A percentile compares a stretch with the other conserved stretches of the same genome.
Conservation (phyloP, 2,797 vertebrate species). For the Sebastes vulpes region DNA sequence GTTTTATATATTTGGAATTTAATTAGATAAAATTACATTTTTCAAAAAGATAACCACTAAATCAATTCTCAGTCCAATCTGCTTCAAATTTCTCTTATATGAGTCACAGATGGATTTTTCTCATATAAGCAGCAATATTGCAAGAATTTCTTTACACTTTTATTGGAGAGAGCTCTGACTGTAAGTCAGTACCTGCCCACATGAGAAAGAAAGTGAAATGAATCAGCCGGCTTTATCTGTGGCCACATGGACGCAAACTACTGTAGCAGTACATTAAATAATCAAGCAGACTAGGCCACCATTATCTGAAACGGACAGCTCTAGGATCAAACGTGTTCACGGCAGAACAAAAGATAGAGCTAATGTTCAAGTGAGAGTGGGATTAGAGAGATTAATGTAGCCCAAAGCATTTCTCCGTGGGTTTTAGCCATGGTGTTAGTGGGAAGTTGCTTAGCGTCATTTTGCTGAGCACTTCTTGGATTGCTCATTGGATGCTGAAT, state of each 20-base stretch:
- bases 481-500: not conserved
- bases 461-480: not conserved
- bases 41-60: not conserved
- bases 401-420: conserved; percentile 14
- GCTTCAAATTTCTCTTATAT: conserved; percentile 11
- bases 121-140: conserved; percentile 2
- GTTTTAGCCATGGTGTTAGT: conserved; percentile 18
- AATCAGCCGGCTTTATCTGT: conserved; percentile 42
- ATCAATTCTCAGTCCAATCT: not conserved
- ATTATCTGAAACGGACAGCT: conserved; percentile 39
- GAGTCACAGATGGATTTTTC: conserved; percentile 14
- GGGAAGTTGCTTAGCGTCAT: not conserved
- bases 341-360: conserved; percentile 25
- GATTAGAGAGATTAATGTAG: conserved; percentile 43
- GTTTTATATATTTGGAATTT: not conserved
- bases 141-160: conserved; percentile 30
- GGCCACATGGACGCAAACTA: conserved; percentile 35
- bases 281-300: conserved; percentile 12
- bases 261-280: conserved; percentile 29
- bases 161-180: conserved; percentile 18
- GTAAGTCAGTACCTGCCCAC: conserved; percentile 43
- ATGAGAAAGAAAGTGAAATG: conserved; percentile 32
- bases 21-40: not conserved
- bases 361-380: conserved; percentile 33
- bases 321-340: conserved; percentile 25